Percentiles rank a stretch among this genome's conserved stretches.
phyloP scores from a whole-genome alignment of 2,113 vertebrate species.

The Silurus meridionalis region DNA sequence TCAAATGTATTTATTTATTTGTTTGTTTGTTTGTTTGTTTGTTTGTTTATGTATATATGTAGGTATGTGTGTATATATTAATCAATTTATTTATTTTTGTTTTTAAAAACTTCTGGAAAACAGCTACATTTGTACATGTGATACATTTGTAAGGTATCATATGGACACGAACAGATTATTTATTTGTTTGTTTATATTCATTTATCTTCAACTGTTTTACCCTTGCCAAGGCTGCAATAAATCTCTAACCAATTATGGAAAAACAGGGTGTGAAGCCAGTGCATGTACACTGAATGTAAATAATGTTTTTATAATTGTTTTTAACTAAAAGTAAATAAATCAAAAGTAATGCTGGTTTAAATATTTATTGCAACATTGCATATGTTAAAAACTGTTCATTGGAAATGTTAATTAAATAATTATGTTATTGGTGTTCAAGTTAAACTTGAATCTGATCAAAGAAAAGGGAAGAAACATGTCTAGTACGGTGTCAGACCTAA shows the following conservation, averaged over 20 bases:
- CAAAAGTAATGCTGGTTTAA: background rate
- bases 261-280: background rate
- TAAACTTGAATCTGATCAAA: background rate
- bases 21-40: background rate
- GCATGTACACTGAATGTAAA: no score
- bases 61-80: no score
- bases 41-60: no score
- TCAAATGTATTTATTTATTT: background rate
- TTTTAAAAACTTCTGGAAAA: background rate
- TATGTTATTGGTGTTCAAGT: background rate
- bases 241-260: background rate
- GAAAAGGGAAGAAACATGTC: background rate
- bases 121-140: background rate
- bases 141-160: background rate
- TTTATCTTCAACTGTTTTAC: background rate
- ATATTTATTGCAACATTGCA: background rate
- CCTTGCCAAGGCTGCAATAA: background rate
- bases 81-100: background rate
- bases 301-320: no score
- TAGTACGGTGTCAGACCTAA: background rate
- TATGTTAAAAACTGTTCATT: background rate
- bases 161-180: background rate
- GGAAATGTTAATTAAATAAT: background rate
- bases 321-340: no score
- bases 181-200: background rate